phyloP scores from a whole-genome alignment of 1,140 invertebrate species.

The Drosophila asahinai region DNA sequence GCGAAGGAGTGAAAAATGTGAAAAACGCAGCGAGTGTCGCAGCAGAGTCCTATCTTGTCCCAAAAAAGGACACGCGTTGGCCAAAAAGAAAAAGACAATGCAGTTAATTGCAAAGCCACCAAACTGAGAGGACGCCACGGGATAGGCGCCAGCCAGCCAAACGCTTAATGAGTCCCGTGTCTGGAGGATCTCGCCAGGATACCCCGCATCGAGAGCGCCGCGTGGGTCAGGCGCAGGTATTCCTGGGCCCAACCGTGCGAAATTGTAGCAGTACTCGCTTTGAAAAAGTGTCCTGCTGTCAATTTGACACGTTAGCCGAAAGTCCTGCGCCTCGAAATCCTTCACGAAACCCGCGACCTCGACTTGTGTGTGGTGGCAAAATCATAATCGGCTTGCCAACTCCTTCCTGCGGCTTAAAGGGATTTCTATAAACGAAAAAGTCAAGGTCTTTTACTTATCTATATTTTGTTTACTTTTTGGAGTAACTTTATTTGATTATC shows the following conservation, averaged over 20 bases:
- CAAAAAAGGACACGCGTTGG: conserved; percentile 32
- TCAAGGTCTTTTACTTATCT: neutral
- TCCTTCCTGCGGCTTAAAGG: conserved; percentile 34
- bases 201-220: conserved; percentile 31
- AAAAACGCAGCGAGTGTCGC: conserved; percentile 61
- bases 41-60: conserved; percentile 24
- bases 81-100: conserved; percentile 47
- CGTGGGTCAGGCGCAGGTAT: conserved; percentile 66
- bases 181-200: conserved; percentile 35
- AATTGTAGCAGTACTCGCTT: conserved; percentile 47
- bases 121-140: conserved; percentile 66
- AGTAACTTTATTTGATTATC: conserved; percentile 1
- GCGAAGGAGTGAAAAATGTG: conserved; percentile 76
- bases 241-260: conserved; percentile 58
- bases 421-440: no score
- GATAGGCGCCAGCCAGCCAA: conserved; percentile 70
- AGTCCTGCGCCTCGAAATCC: conserved; percentile 41
- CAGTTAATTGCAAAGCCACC: conserved; percentile 83
- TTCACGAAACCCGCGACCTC: conserved; percentile 50
- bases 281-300: conserved; percentile 56
- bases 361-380: conserved; percentile 76
- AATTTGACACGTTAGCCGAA: conserved; percentile 70
- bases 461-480: neutral
- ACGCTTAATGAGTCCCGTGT: conserved; percentile 63
- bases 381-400: conserved; percentile 74